Percentiles rank a stretch among this genome's conserved stretches.
Conservation (phyloP, 2,113 vertebrate species). For the Rhea pennata region DNA sequence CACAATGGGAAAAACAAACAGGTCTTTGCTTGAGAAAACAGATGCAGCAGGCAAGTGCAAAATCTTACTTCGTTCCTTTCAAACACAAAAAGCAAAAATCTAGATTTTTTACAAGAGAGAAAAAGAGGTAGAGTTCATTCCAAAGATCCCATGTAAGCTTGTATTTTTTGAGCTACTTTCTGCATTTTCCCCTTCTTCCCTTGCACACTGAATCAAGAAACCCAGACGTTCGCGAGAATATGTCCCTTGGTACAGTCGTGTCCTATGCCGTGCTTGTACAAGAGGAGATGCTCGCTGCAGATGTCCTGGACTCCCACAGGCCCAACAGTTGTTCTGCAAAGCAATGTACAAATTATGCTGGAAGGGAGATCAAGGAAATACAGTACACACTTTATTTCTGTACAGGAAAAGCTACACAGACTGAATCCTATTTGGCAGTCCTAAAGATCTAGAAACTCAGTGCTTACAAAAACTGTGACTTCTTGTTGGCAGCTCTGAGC, state of each 20-base stretch:
- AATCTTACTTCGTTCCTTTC: background rate
- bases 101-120: background rate
- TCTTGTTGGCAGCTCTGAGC: background rate
- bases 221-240: constrained; percentile 28
- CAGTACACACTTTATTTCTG: background rate
- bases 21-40: constrained; percentile 62
- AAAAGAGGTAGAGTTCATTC: background rate
- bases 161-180: background rate
- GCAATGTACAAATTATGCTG: background rate
- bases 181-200: background rate
- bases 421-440: background rate
- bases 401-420: background rate
- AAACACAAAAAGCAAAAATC: background rate
- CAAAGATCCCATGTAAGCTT: background rate
- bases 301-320: background rate
- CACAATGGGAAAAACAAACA: constrained; percentile 55
- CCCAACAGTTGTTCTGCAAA: background rate
- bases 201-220: constrained; percentile 13
- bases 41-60: constrained; percentile 52
- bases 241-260: fast-evolving
- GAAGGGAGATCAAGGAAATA: background rate
- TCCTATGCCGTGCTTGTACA: background rate
- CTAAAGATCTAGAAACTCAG: background rate
- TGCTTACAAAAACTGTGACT: background rate
- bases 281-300: background rate